These are phyloP conservation scores for Theodoxus fluviatilis DNA, from an alignment of 2,888 invertebrate genomes.

Conservation along the genomic window DNA sequence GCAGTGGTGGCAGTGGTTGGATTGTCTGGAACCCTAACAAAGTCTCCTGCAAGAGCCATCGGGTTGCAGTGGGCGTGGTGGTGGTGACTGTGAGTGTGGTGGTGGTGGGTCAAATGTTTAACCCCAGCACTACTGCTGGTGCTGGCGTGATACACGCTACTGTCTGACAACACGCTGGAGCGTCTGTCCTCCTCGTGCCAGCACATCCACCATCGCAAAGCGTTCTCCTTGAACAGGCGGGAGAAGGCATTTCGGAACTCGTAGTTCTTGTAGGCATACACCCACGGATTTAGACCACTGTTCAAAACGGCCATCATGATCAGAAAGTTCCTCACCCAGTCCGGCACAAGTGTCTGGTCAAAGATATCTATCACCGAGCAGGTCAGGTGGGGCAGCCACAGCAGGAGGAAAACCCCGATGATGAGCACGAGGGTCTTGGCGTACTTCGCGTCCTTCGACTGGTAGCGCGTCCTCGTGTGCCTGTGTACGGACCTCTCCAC, in stretches of 20 bases:
- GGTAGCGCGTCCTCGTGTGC: slow-evolving; percentile 42
- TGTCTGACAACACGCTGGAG: slow-evolving; percentile 35
- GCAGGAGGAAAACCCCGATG: slow-evolving; percentile 71
- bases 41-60: no score
- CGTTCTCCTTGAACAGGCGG: slow-evolving; percentile 30
- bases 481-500: slow-evolving; percentile 70
- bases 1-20: no score
- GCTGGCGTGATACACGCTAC: no score
- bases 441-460: slow-evolving; percentile 68
- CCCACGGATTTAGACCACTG: slow-evolving; percentile 74
- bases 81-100: no score
- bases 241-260: slow-evolving; percentile 71
- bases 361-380: slow-evolving; percentile 50
- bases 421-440: slow-evolving; percentile 73
- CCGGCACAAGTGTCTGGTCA: slow-evolving; percentile 65
- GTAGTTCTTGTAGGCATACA: slow-evolving; percentile 73
- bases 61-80: no score
- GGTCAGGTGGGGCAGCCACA: slow-evolving; percentile 74
- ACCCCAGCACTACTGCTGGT: no score
- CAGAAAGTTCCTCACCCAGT: slow-evolving; percentile 70
- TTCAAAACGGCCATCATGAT: slow-evolving; percentile 72
- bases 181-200: slow-evolving; percentile 23
- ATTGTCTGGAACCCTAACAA: no score
- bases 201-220: slow-evolving; percentile 15
- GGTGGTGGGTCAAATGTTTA: no score